Conservation (phyloP, 2,888 invertebrate genomes). For the Drosophila anomalipes region DNA sequence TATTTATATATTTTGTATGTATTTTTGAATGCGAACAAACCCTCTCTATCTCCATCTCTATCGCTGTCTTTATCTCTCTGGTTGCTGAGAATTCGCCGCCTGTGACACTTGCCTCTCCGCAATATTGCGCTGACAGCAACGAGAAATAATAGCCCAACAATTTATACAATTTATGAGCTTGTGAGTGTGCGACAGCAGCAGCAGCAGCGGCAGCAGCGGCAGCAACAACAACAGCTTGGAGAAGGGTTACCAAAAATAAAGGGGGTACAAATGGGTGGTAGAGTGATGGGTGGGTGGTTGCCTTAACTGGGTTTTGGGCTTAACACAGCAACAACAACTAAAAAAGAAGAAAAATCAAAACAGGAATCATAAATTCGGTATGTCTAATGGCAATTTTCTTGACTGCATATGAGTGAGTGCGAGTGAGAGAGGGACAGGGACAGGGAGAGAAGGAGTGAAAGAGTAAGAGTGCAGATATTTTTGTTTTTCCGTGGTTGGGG, state of each 20-base stretch:
- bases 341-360: constrained; percentile 71
- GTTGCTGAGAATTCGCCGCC: constrained; percentile 31
- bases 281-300: constrained; percentile 11
- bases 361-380: constrained; percentile 83
- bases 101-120: constrained; percentile 80
- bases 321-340: constrained; percentile 4
- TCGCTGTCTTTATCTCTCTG: background rate
- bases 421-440: constrained; percentile 7
- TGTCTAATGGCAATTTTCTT: constrained; percentile 81
- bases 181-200: constrained; percentile 59
- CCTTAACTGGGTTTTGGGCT: background rate
- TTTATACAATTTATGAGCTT: constrained; percentile 80
- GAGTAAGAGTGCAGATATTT: constrained; percentile 10
- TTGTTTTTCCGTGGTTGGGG: constrained; percentile 3
- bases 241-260: constrained; percentile 50
- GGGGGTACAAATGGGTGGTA: constrained; percentile 28
- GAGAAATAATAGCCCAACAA: constrained; percentile 83
- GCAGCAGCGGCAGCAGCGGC: constrained; percentile 21
- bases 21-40: constrained; percentile 18
- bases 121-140: constrained; percentile 82
- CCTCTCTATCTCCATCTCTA: background rate
- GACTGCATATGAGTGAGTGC: constrained; percentile 13
- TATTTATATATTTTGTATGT: constrained; percentile 16
- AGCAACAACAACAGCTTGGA: constrained; percentile 21
- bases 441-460: background rate